Conservation (phyloP, 2,888 invertebrate genomes). For the Campoplex capitator region DNA sequence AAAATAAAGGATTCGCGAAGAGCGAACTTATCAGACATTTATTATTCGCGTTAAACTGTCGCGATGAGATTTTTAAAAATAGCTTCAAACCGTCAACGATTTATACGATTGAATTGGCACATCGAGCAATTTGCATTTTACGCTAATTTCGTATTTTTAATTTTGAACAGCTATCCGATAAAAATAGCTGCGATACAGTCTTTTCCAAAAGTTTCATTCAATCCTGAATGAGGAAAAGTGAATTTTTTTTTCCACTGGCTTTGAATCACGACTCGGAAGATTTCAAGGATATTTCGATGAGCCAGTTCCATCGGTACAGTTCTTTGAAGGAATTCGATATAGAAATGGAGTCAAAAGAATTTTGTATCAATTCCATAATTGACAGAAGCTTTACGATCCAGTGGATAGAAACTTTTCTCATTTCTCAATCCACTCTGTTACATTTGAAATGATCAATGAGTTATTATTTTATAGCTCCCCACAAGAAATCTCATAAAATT, state of each 20-base stretch:
- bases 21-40: not conserved
- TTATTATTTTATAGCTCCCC: not conserved
- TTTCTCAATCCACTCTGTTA: not conserved
- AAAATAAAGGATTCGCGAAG: not conserved
- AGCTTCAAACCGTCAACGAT: not conserved
- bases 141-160: not conserved
- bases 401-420: not conserved
- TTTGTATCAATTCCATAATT: not conserved
- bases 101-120: slow-evolving; percentile 2
- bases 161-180: not conserved
- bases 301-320: not conserved
- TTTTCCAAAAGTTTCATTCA: not conserved
- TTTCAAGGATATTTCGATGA: slow-evolving; percentile 16
- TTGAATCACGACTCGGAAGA: not conserved
- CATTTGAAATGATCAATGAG: not conserved
- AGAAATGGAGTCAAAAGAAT: not conserved
- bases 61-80: not conserved
- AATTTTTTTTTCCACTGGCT: not conserved
- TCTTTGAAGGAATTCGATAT: not conserved
- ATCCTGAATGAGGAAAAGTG: slow-evolving; percentile 10
- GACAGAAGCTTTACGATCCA: not conserved
- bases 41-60: not conserved
- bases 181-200: not conserved
- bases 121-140: slow-evolving; percentile 16
- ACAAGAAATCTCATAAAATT: not conserved